Conservation (phyloP, 1,140 invertebrate genomes). For the Cyphomyrmex costatus region DNA sequence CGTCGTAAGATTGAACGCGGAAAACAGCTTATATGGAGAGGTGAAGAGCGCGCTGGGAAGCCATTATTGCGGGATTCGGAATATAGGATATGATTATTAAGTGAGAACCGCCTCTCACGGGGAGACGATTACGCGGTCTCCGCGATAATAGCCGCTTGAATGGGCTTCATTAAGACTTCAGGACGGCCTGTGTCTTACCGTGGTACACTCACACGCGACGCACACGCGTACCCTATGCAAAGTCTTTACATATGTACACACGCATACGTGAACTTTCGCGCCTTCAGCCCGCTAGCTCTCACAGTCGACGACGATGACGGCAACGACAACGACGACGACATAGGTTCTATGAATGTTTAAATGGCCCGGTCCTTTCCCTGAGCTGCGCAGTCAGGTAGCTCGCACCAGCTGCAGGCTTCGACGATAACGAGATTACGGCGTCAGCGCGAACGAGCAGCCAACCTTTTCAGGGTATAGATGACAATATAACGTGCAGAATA, state of each 20-base stretch:
- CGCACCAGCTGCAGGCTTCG: constrained; percentile 68
- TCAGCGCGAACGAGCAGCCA: constrained; percentile 66
- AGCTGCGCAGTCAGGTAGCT: constrained; percentile 55
- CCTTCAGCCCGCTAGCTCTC: constrained; percentile 12
- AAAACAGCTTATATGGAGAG: constrained; percentile 68
- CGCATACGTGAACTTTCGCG: constrained; percentile 56
- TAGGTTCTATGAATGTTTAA: constrained; percentile 77
- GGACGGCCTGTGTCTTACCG: constrained; percentile 67
- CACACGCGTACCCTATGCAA: constrained; percentile 27
- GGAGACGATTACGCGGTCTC: constrained; percentile 84
- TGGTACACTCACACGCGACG: not conserved
- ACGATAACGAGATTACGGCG: constrained; percentile 75
- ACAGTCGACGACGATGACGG: constrained; percentile 21
- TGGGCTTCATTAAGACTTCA: constrained; percentile 85
- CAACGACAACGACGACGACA: not conserved
- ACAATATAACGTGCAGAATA: constrained; percentile 50
- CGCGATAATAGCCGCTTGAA: constrained; percentile 85
- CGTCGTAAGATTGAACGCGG: constrained; percentile 77
- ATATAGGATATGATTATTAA: constrained; percentile 85
- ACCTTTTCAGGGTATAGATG: constrained; percentile 67
- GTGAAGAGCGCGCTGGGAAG: constrained; percentile 76
- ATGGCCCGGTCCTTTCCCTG: constrained; percentile 63
- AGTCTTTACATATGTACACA: constrained; percentile 34
- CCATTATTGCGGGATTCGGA: constrained; percentile 81
- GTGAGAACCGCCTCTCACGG: constrained; percentile 79